Evolutionary conservation across 1,140 invertebrate genomes (phyloP), one percentile per base, ranked within the genome.

Genomic region (Pissodes strobi): DNA sequence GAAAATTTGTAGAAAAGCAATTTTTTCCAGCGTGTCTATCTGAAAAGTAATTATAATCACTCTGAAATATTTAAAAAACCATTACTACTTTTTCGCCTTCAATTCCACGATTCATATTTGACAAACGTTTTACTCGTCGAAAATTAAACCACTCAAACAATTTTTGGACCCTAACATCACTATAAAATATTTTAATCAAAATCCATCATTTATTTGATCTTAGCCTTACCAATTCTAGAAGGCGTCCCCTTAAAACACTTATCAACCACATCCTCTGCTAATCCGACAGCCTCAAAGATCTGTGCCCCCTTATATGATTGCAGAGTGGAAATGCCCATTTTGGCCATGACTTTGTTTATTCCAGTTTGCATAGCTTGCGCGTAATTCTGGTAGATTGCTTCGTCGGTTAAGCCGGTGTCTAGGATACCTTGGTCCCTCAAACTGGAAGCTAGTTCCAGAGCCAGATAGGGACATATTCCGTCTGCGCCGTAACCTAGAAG

Each of bases 291-390:
- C 82, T 99, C 97, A 78, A 99, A 99, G 69, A 99, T 99, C 82
- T 99, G 97, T 2, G 97, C 97, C 68, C 95, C 94, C 82, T 99
- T 99, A 79, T 99, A 99, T n/a, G 95, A 98, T 77, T 99, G 97
- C 13, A 99, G 80, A 0, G 97, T 99, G 38, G 95, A 97, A 74
- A 99, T 99, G 34, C 97, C 97, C 97, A 99, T 99, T 81, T 99
- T 99, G 1, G 97, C 97, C 97, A 99, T 99, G 0, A 98, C 76
- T 68, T 78, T 78, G 46, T 70, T 75, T 23, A 78, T 76, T 13
- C 67, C 73, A 12, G 76, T 78, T 63, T 77, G 70, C 72, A 74
- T 85, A 61, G 86, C 83, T 62, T 83, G 78, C 43, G 80, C 79
- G 77, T 84, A 91, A 1, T 84, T 89, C 63, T 86, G 80, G 75